Evolutionary conservation across 2,888 invertebrate species (phyloP), one percentile per base, ranked within the genome.

Genomic region (Latheticus oryzae): DNA sequence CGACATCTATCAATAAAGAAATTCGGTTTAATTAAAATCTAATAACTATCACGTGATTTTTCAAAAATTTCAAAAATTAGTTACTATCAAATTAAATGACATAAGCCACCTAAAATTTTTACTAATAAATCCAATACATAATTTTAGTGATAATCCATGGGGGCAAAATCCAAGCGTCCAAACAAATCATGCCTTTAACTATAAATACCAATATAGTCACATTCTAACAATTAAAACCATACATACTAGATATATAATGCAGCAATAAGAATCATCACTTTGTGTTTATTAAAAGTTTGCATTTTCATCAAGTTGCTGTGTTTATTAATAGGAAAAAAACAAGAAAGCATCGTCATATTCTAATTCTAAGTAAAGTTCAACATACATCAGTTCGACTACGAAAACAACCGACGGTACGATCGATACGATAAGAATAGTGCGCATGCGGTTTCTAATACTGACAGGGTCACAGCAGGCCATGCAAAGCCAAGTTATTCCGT

Each of bases 401-500:
- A 58, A 64, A 65, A 65, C 67, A 63, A 68, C 59, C 68, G 63
- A 64, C 66, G 60, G 21, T 62, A 63, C 69, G 71, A 71, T 71
- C 71, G 70, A 71, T 70, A 72, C 68, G 69, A 69, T 68, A 67
- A 65, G 62, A 57, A 55, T 28, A 30, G 21, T 57, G 63, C 71
- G 72, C 68, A 61, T 60, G 71, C 71, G 70, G 60, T 3, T n/a
- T 26, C 17, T 42, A 9, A 19, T 28, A 58, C 61, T 61, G 64
- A 58, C 71, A 72, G 72, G 72, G 72, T 72, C 72, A 72, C 70
- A 72, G 72, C 70, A 71, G 72, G 71, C 70, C 72, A 70, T 59
- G 63, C 50, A 26, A 42, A 40, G 32, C 40, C 17, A 35, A 17
- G 51, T 28, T n/a, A n/a, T n/a, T n/a, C n/a, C n/a, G n/a, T n/a